These are phyloP conservation scores for Hyperoplus immaculatus DNA, from an alignment of 2,797 vertebrate species.

Conservation along the genomic window DNA sequence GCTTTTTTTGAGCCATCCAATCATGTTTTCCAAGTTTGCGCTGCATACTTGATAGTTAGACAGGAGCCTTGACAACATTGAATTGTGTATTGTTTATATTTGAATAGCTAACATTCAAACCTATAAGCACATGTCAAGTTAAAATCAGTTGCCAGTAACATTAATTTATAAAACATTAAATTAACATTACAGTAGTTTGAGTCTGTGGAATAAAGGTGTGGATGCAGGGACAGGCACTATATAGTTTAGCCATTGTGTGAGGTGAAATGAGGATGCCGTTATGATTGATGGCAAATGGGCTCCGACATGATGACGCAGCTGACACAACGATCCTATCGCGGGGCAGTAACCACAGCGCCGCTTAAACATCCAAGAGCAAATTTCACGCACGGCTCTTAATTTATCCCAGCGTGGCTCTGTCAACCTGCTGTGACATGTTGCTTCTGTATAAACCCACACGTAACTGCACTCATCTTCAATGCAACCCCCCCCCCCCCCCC, in stretches of 20 bases:
- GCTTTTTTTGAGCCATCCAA: too few species aligned
- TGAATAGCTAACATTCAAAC: too few species aligned
- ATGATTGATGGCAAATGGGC: conserved; percentile 23
- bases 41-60: too few species aligned
- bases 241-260: not conserved
- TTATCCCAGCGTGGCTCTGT: conserved; percentile 47
- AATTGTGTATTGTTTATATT: too few species aligned
- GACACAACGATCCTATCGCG: conserved; percentile 37
- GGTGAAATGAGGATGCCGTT: conserved; percentile 5
- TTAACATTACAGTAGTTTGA: not conserved
- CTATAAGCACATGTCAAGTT: too few species aligned
- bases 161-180: too few species aligned
- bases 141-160: not conserved
- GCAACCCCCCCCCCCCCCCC: conserved; percentile 17
- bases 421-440: conserved; percentile 50
- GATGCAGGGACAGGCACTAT: not conserved
- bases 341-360: not conserved
- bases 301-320: conserved; percentile 10
- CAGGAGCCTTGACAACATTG: too few species aligned
- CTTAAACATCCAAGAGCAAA: conserved; percentile 40
- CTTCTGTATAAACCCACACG: conserved; percentile 45
- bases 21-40: too few species aligned
- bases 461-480: conserved; percentile 66
- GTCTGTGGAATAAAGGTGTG: not conserved
- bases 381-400: conserved; percentile 47